These are phyloP conservation scores for Solen grandis DNA, from an alignment of 1,140 invertebrate genomes.

Conservation along the genomic window DNA sequence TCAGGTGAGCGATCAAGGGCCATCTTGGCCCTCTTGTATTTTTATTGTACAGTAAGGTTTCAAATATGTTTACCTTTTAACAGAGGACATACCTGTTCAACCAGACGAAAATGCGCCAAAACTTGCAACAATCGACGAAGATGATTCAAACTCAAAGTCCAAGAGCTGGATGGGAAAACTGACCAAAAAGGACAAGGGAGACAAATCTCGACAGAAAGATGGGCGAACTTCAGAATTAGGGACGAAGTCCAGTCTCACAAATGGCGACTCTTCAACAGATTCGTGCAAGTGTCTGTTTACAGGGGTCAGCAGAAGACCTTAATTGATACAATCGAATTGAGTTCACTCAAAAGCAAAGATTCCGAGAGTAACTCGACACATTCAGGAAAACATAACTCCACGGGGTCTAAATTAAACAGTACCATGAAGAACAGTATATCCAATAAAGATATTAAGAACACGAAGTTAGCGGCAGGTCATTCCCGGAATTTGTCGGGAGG, in stretches of 20 bases:
- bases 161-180: constrained; percentile 46
- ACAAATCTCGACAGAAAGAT: constrained; percentile 49
- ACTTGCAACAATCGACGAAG: constrained; percentile 63
- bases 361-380: constrained; percentile 36
- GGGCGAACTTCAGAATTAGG: constrained; percentile 9
- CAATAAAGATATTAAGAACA: constrained; percentile 51
- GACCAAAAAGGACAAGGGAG: constrained; percentile 58
- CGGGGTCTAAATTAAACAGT: constrained; percentile 26
- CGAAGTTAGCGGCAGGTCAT: constrained; percentile 53
- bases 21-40: no score
- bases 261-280: constrained; percentile 61
- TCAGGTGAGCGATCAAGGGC: constrained; percentile 12
- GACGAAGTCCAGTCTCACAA: constrained; percentile 50
- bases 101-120: constrained; percentile 54
- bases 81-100: constrained; percentile 73
- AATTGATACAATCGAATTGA: constrained; percentile 66
- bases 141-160: constrained; percentile 43
- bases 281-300: constrained; percentile 58
- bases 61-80: constrained; percentile 50
- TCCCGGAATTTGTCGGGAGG: constrained; percentile 58
- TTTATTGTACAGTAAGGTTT: no score
- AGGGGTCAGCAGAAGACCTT: constrained; percentile 57
- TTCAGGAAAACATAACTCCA: constrained; percentile 26
- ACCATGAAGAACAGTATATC: constrained; percentile 36
- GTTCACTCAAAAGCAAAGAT: constrained; percentile 38